Conservation (phyloP, 2,888 invertebrate species). For the Blastobasis lacticolella region DNA sequence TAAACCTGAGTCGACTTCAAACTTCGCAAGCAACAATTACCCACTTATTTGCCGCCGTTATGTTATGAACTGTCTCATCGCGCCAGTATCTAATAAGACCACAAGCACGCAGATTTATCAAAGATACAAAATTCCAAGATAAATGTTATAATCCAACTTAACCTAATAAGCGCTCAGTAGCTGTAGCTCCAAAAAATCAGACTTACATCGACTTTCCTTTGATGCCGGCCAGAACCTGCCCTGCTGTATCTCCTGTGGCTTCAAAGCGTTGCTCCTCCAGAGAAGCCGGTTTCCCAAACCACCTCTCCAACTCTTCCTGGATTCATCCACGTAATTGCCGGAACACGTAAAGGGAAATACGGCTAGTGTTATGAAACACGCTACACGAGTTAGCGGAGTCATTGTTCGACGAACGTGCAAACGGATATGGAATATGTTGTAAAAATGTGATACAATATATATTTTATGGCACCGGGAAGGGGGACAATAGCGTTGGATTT, state of each 20-base stretch:
- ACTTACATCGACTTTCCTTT: constrained; percentile 61
- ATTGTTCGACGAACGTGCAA: not conserved
- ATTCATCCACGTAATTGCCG: constrained; percentile 23
- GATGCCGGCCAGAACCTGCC: constrained; percentile 48
- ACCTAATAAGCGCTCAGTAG: too few species aligned
- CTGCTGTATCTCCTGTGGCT: constrained; percentile 18
- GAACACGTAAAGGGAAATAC: too few species aligned
- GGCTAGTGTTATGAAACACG: constrained; percentile 4
- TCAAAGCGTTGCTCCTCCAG: too few species aligned
- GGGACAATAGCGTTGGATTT: constrained; percentile 37
- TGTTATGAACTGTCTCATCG: too few species aligned
- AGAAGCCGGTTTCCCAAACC: too few species aligned
- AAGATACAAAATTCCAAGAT: too few species aligned
- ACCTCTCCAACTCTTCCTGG: constrained; percentile 14
- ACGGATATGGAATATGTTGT: constrained; percentile 18
- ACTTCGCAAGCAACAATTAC: too few species aligned
- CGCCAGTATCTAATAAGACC: too few species aligned
- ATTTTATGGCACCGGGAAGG: constrained; percentile 28
- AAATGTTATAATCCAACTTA: too few species aligned
- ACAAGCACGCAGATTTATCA: too few species aligned
- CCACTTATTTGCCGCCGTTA: too few species aligned
- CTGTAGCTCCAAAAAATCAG: not conserved
- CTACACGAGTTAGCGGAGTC: constrained; percentile 3
- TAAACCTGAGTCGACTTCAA: too few species aligned
- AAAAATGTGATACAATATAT: constrained; percentile 33